Percentiles rank a stretch among this genome's conserved stretches.
Conservation (phyloP, 2,113 vertebrate species). For the Taxidea taxus region DNA sequence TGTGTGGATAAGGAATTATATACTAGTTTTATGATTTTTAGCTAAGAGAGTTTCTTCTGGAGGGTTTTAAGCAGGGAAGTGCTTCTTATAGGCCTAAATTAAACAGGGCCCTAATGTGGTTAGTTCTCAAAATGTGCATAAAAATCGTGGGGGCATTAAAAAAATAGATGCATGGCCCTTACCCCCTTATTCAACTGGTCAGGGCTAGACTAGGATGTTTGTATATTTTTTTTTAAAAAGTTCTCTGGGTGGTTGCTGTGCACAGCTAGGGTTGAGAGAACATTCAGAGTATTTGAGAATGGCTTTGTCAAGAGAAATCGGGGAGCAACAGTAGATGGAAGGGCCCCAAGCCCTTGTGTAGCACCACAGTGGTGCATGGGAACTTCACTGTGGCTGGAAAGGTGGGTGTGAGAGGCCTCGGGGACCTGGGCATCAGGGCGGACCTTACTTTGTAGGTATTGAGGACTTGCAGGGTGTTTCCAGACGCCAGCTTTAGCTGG, state of each 20-base stretch:
- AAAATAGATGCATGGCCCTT: neutral
- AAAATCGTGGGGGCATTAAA: neutral
- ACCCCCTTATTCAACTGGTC: neutral
- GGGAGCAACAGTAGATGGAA: rapidly evolving
- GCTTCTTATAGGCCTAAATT: neutral
- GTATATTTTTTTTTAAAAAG: neutral
- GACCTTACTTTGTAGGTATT: constrained; percentile 81
- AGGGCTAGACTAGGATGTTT: neutral
- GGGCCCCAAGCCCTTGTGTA: neutral
- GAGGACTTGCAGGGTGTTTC: constrained; percentile 78
- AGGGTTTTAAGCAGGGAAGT: neutral
- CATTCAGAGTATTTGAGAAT: neutral
- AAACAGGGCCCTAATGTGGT: neutral
- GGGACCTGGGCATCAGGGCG: rapidly evolving
- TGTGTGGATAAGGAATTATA: neutral
- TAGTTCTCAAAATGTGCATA: neutral
- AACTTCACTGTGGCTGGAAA: neutral
- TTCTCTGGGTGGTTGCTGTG: neutral
- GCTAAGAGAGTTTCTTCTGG: constrained; percentile 5
- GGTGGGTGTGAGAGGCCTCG: rapidly evolving
- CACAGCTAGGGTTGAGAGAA: neutral
- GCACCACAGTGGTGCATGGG: neutral
- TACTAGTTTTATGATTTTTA: constrained; percentile 1
- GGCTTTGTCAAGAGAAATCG: neutral
- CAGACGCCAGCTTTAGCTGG: constrained; percentile 80